Evolutionary conservation across 1,140 invertebrate species (phyloP).

Genomic region (Drosophila kikkawai): DNA sequence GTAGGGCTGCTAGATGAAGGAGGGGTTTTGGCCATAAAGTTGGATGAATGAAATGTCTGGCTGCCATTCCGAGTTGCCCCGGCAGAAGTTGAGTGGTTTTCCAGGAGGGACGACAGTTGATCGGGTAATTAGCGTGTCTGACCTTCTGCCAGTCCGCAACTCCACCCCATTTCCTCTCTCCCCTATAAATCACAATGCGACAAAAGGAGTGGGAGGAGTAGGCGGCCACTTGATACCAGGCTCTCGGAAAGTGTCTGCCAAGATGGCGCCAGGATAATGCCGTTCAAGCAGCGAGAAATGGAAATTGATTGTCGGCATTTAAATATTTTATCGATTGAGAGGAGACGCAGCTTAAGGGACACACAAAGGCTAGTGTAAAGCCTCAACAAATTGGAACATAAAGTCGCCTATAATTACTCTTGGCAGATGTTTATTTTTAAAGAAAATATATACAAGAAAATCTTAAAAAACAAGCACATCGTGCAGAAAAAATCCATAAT

Average conservation of each 20-base stretch:
- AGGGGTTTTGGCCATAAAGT: conserved; percentile 55
- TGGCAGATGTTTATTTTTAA: background rate
- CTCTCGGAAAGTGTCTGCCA: conserved; percentile 25
- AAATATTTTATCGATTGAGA: conserved; percentile 75
- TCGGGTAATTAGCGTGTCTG: conserved; percentile 82
- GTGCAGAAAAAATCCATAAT: background rate
- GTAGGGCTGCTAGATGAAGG: background rate
- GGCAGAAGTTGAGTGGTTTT: conserved; percentile 11
- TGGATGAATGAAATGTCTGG: conserved; percentile 79
- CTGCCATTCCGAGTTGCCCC: conserved; percentile 45
- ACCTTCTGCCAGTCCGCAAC: conserved; percentile 2
- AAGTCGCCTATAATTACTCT: background rate
- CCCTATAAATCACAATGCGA: conserved; percentile 42
- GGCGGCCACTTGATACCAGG: conserved; percentile 41
- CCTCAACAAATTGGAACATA: background rate
- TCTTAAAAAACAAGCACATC: background rate
- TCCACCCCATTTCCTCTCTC: background rate
- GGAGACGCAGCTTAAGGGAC: background rate
- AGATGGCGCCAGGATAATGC: conserved; percentile 54
- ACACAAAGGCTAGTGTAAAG: background rate
- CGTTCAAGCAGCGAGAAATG: conserved; percentile 49
- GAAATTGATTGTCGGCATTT: conserved; percentile 76
- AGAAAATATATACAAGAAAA: background rate
- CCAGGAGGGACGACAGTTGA: conserved; percentile 48
- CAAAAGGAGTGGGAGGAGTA: background rate